Percentiles rank a stretch among this genome's conserved stretches.
These are phyloP conservation scores for Datnioides undecimradiatus DNA, from an alignment of 2,113 vertebrate species.

Conservation along the genomic window DNA sequence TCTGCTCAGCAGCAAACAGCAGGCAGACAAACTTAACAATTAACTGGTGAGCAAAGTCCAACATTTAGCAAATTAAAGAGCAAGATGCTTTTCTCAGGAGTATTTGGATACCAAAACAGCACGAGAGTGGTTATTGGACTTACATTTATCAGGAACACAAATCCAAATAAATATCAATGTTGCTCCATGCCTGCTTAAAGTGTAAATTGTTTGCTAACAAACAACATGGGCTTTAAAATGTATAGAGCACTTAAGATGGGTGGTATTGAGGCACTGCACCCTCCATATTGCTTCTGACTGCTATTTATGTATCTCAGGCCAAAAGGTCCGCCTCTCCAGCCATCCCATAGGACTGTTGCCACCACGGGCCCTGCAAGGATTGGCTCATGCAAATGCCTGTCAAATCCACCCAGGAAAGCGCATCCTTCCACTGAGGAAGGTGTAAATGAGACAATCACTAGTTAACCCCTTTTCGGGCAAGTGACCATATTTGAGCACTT, in stretches of 20 bases:
- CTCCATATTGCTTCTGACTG: background rate
- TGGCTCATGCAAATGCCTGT: background rate
- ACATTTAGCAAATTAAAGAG: background rate
- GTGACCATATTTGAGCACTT: too few species aligned
- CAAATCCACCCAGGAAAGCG: background rate
- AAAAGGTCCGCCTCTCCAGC: background rate
- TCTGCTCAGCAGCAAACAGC: background rate
- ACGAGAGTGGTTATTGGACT: background rate
- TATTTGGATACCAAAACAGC: background rate
- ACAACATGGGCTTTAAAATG: background rate
- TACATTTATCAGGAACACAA: background rate
- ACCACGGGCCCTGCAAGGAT: background rate
- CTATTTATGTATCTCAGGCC: background rate
- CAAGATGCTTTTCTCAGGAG: background rate
- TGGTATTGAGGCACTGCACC: background rate
- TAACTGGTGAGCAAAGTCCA: background rate
- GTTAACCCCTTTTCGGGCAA: too few species aligned
- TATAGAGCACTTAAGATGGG: background rate
- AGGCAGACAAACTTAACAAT: background rate
- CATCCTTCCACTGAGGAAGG: too few species aligned
- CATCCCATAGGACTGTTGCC: background rate
- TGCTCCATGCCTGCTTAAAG: background rate
- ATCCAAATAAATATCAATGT: background rate
- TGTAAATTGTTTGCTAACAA: background rate
- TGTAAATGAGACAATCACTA: background rate